Conservation (phyloP, 2,797 vertebrate genomes). For the Periophthalmus magnuspinnatus region DNA sequence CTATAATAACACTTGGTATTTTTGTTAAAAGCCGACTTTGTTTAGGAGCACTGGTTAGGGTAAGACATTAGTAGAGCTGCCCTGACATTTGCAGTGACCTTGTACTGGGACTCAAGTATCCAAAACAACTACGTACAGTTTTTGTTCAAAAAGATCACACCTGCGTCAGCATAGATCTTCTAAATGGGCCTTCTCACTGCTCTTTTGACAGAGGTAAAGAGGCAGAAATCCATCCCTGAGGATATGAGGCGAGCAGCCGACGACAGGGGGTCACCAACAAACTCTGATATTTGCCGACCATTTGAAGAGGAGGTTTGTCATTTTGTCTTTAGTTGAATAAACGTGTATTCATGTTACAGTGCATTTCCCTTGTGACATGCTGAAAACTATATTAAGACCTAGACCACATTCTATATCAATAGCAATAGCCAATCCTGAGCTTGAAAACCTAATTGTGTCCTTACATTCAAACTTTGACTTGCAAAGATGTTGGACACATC, state of each 20-base stretch:
- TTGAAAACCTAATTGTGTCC: neutral
- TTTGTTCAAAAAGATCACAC: conserved; percentile 1
- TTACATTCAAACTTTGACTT: neutral
- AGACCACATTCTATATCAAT: neutral
- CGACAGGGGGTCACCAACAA: conserved; percentile 83
- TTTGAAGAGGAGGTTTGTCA: conserved; percentile 94
- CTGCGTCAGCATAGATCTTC: neutral
- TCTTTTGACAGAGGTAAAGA: conserved; percentile 88
- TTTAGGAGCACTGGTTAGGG: neutral
- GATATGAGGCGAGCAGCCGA: conserved; percentile 89
- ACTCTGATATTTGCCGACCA: conserved; percentile 84
- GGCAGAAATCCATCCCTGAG: conserved; percentile 93
- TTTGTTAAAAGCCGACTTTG: conserved; percentile 1
- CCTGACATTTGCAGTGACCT: conserved; percentile 6
- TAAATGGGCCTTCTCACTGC: conserved; percentile 10
- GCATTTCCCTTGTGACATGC: neutral
- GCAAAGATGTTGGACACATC: neutral
- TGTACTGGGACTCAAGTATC: neutral
- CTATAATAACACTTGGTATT: no score
- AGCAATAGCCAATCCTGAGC: neutral
- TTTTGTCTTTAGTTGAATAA: neutral
- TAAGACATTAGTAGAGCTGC: conserved; percentile 10
- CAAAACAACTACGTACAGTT: neutral
- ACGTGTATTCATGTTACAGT: neutral
- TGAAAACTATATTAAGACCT: neutral